These are phyloP conservation scores for Glyphotaelius pellucidus DNA, from an alignment of 2,888 invertebrate genomes.

Conservation along the genomic window DNA sequence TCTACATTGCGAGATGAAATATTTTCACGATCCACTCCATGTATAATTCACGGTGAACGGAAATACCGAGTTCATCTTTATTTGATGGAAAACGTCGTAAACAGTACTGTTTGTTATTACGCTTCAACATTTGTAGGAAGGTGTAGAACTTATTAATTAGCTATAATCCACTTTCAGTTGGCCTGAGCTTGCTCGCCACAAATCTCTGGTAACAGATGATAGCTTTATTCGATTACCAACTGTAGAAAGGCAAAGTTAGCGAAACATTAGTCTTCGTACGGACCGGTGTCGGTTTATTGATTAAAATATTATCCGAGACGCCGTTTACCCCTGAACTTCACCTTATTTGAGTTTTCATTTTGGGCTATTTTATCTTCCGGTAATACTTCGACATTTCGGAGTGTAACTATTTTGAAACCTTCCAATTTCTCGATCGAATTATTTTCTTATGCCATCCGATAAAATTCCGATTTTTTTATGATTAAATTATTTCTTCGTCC, in stretches of 20 bases:
- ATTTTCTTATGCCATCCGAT: neutral
- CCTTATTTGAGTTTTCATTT: neutral
- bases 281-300: neutral
- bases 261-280: neutral
- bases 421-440: neutral
- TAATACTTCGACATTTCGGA: neutral
- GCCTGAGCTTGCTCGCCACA: neutral
- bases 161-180: neutral
- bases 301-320: neutral
- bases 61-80: neutral
- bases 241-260: neutral
- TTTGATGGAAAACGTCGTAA: neutral
- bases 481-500: neutral
- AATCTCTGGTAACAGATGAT: neutral
- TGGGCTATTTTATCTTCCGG: no score
- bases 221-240: slow-evolving; percentile 14
- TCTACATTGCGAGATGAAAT: neutral
- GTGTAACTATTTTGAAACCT: neutral
- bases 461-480: neutral
- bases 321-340: neutral
- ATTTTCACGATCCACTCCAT: neutral
- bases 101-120: neutral
- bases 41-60: neutral
- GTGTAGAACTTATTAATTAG: neutral
- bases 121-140: neutral